Evolutionary conservation across 2,888 invertebrate genomes (phyloP), one percentile per base, ranked within the genome.

Genomic region (Neuroscelio doddi): DNA sequence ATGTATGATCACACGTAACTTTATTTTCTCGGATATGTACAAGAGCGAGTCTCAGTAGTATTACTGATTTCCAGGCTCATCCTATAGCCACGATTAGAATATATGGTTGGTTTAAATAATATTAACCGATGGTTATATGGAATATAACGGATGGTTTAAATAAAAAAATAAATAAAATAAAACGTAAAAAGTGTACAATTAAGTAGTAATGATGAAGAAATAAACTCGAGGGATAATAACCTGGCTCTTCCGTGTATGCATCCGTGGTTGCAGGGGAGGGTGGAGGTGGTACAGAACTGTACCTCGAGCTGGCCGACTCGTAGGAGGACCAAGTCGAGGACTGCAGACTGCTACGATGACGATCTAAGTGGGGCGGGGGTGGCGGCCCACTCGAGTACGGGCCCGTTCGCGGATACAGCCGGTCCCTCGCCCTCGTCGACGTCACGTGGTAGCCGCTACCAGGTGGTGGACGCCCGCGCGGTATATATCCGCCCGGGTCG

Each of bases 351-450:
- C 76, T 75, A 44, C 80, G 79, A 73, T 82, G 82, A 68, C 82
- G 82, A 51, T 82, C 82, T 81, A 82, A 66, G 56, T 82, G 82
- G 71, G 82, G 80, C 76, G 81, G 81, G 79, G 81, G 84, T 78
- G 80, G 84, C 78, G 81, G 80, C 73, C 77, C 85, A 75, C 80
- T 80, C 58, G 80, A 81, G 68, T 85, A 80, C 57, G 82, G 78
- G 70, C 79, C 77, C 59, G 81, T 77, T 57, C 82, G 80, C 71
- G 82, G 79, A 56, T 82, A 82, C 16, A 82, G 77, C 80, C 82
- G 80, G 75, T 82, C 82, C 81, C 82, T 81, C 82, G 82, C 80
- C 81, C 82, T 81, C 68, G 79, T 77, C 69, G 82, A 80, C 79
- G 82, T 82, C 82, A 82, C 82, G 82, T 82, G 82, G 69, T 82